phyloP scores from a whole-genome alignment of 2,113 vertebrate genomes.

The Pseudorasbora parva region DNA sequence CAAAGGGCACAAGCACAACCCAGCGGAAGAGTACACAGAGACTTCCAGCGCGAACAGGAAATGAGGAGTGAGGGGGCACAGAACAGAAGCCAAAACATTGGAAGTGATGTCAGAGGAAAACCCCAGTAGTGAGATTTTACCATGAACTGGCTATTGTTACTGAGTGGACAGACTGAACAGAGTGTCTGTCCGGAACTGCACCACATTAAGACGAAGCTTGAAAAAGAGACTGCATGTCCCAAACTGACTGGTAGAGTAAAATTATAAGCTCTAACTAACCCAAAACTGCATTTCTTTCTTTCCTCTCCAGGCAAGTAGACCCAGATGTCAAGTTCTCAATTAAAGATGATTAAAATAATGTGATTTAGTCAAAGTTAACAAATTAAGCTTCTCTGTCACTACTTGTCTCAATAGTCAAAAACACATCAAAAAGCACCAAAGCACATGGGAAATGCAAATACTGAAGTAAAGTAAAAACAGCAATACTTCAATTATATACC shows the following conservation, averaged over 20 bases:
- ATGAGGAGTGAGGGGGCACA: background rate
- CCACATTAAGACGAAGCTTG: background rate
- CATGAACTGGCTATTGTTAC: background rate
- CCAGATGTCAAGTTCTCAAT: background rate
- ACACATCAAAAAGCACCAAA: background rate
- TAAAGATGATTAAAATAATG: background rate
- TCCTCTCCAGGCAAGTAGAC: background rate
- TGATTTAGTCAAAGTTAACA: background rate
- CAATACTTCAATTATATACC: too few relatives aligned
- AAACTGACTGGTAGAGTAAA: background rate
- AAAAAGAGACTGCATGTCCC: background rate
- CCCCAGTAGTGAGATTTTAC: slow-evolving; percentile 19
- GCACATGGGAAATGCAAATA: background rate
- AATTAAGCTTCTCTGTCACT: background rate
- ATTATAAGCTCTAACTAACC: background rate
- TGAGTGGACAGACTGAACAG: background rate
- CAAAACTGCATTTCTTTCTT: background rate
- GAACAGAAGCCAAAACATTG: slow-evolving; percentile 14
- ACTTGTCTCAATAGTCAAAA: background rate
- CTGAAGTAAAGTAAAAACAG: background rate
- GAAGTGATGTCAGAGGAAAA: slow-evolving; percentile 48
- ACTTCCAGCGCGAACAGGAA: slow-evolving; percentile 50
- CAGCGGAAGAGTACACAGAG: slow-evolving; percentile 32
- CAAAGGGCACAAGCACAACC: background rate
- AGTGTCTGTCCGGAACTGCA: background rate